A percentile compares a stretch with the other conserved stretches of the same genome.
phyloP scores from a whole-genome alignment of 2,113 vertebrate species.

The Passer domesticus region DNA sequence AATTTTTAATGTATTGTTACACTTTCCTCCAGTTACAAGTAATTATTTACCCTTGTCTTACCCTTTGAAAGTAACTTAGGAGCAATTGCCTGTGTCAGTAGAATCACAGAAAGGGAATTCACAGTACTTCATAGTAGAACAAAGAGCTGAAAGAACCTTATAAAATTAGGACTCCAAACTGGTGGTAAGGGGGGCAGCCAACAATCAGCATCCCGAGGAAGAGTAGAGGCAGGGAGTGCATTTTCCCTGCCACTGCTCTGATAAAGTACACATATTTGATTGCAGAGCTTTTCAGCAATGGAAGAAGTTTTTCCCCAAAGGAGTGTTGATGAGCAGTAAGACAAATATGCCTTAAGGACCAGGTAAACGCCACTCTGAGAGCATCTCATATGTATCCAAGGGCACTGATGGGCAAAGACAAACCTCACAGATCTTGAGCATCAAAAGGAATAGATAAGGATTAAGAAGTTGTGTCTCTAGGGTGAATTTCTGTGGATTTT shows the following conservation, averaged over 20 bases:
- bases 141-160: constrained; percentile 29
- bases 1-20: neutral
- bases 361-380: constrained; percentile 40
- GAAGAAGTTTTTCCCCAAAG: constrained; percentile 12
- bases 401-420: constrained; percentile 36
- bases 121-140: neutral
- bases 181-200: neutral
- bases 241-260: constrained; percentile 30
- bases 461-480: neutral
- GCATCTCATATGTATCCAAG: neutral
- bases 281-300: constrained; percentile 48
- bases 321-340: constrained; percentile 45
- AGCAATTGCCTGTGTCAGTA: neutral
- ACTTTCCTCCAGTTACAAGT: neutral
- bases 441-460: constrained; percentile 4
- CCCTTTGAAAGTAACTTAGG: neutral
- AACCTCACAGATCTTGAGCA: constrained; percentile 7
- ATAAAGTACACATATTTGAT: constrained; percentile 47
- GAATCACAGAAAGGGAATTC: neutral
- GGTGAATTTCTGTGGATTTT: neutral
- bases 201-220: constrained; percentile 46
- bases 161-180: constrained; percentile 21
- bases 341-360: constrained; percentile 39
- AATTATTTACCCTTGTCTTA: neutral
- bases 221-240: constrained; percentile 15